Percentiles rank a stretch among this genome's conserved stretches.
phyloP scores from a whole-genome alignment of 2,888 invertebrate species.

The Athalia rosae region DNA sequence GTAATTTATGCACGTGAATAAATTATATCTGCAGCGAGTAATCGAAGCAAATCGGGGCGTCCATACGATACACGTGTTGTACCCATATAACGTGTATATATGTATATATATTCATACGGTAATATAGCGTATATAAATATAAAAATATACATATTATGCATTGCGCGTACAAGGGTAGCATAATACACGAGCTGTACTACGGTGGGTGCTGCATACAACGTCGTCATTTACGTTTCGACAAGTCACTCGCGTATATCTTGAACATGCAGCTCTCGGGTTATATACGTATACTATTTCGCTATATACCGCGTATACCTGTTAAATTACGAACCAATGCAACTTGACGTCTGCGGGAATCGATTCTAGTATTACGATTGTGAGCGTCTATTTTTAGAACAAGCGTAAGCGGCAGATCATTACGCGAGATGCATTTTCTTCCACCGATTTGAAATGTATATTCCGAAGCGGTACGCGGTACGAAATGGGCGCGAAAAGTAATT shows the following conservation, averaged over 20 bases:
- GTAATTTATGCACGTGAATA: neutral
- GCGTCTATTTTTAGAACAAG: constrained; percentile 23
- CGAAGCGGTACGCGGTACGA: neutral
- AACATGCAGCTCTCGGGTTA: too few species aligned
- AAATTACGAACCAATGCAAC: too few species aligned
- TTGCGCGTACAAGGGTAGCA: constrained; percentile 17
- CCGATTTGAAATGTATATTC: neutral
- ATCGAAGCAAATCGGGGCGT: constrained; percentile 2
- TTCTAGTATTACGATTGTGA: neutral
- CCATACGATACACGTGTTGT: too few species aligned
- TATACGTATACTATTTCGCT: too few species aligned
- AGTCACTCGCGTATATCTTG: neutral
- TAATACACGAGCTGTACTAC: constrained; percentile 3
- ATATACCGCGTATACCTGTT: too few species aligned
- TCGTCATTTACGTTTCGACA: constrained; percentile 21
- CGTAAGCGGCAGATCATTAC: constrained; percentile 32
- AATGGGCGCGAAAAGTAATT: neutral
- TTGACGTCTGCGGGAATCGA: neutral
- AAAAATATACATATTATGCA: constrained; percentile 8
- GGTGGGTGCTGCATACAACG: neutral
- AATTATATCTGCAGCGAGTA: neutral
- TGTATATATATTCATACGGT: too few species aligned
- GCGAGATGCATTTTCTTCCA: constrained; percentile 27
- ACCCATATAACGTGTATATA: too few species aligned
- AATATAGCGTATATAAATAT: neutral